These are phyloP conservation scores for Dicranocentrus wangi DNA, from an alignment of 2,888 invertebrate species.

Conservation along the genomic window DNA sequence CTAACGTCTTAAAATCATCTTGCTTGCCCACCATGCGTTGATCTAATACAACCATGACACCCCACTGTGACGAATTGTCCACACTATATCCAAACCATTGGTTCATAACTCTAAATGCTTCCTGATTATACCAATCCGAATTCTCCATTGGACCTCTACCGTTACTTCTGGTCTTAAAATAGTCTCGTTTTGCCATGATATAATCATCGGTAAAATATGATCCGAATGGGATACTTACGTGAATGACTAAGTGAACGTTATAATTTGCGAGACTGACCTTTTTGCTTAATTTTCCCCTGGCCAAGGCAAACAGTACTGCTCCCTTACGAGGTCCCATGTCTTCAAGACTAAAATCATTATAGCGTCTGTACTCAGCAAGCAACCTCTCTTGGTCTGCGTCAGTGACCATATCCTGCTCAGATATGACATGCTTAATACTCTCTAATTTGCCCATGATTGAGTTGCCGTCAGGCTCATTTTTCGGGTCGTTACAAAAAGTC, in stretches of 20 bases:
- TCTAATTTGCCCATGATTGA: too few relatives aligned
- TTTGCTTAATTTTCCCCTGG: slow-evolving; percentile 66
- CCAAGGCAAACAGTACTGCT: slow-evolving; percentile 59
- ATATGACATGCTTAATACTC: too few relatives aligned
- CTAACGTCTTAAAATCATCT: background rate
- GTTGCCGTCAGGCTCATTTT: slow-evolving; percentile 46
- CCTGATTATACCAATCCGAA: slow-evolving; percentile 59
- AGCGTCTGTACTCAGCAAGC: slow-evolving; percentile 21
- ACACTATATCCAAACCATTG: slow-evolving; percentile 68
- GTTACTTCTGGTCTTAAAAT: background rate
- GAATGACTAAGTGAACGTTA: too few relatives aligned
- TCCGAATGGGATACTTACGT: slow-evolving; percentile 41
- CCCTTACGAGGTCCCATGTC: too few relatives aligned
- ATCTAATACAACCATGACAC: slow-evolving; percentile 64
- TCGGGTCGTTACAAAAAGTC: slow-evolving; percentile 17
- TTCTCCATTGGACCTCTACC: background rate
- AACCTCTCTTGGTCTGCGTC: slow-evolving; percentile 22
- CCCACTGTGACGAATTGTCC: slow-evolving; percentile 66
- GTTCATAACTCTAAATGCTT: slow-evolving; percentile 68
- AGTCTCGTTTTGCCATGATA: background rate
- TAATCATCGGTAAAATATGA: background rate
- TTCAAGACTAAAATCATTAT: too few relatives aligned
- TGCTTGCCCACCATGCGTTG: slow-evolving; percentile 17
- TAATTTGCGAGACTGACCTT: slow-evolving; percentile 67
- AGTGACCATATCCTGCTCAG: too few relatives aligned